phyloP scores from a whole-genome alignment of 2,113 vertebrate species.

The Pimephales promelas region DNA sequence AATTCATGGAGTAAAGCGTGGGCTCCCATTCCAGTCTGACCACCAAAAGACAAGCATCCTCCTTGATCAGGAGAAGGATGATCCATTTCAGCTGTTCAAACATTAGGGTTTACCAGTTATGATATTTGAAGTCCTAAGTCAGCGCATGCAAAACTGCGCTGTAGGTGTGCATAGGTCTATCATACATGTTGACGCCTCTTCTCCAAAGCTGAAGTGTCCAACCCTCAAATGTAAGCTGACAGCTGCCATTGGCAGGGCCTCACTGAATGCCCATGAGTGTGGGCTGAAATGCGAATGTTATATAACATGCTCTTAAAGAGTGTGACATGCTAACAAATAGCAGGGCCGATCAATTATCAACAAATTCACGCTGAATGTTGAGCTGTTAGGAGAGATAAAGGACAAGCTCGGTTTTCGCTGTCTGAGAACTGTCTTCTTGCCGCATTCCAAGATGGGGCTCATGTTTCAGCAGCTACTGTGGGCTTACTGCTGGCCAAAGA shows the following conservation, averaged over 20 bases:
- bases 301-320: conserved; percentile 44
- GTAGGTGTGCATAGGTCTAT: not conserved
- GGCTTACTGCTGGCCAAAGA: not conserved
- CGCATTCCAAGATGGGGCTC: conserved; percentile 28
- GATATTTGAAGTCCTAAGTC: not conserved
- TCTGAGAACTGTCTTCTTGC: not conserved
- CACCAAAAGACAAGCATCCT: not conserved
- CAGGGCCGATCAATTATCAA: conserved; percentile 41
- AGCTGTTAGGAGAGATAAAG: conserved; percentile 34
- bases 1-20: not conserved
- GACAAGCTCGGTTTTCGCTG: not conserved
- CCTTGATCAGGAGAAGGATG: not conserved
- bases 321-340: conserved; percentile 29
- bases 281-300: conserved; percentile 44
- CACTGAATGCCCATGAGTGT: conserved; percentile 38
- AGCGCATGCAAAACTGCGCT: not conserved
- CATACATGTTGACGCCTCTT: not conserved
- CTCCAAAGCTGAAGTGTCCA: conserved; percentile 40
- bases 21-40: not conserved
- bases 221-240: conserved; percentile 53
- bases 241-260: conserved; percentile 48
- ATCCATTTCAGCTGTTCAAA: not conserved
- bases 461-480: conserved; percentile 27
- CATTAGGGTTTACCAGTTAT: not conserved
- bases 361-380: conserved; percentile 32